Base-by-base conservation (phyloP, 1,140 invertebrate species). In the Drosophila sulfurigaster region DNA sequence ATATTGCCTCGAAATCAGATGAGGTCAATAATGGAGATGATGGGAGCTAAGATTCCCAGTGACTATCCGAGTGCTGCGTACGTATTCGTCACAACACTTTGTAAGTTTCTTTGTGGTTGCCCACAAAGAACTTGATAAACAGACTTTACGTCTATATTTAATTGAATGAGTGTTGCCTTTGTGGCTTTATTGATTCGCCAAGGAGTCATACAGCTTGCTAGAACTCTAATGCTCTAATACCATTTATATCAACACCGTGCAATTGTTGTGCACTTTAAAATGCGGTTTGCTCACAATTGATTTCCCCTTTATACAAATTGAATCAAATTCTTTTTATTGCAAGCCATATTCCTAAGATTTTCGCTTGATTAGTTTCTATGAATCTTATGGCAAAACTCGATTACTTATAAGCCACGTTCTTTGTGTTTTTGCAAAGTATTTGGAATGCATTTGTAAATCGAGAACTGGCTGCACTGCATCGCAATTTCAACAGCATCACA, bases 381-480 rank as follows among this genome's bases (percentile, higher is more conserved):
- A 3, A 13, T 43, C 13, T 13, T 5, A 13, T 13, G 5, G 38
- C 3, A n/a, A 43, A 43, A 13, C 41, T 5, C n/a, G n/a, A 38
- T 35, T 35, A 35, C 7, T 35, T 35, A 35, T 38, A 38, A 38
- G 35, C 35, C 35, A 38, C 1, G 6, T 7, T 38, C 28, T 59
- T 25, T 25, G 3, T 25, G 20, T 25, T 25, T 25, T 25, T 25
- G 20, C 20, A 25, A 25, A 25, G 20, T 25, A 25, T 16, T 16
- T 51, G n/a, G 30, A 15, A 49, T 67, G n/a, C 7, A 38, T 72
- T 15, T 56, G 20, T 45, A 45, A 41, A 56, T 41, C 43, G 15
- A 49, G 62, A 35, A 49, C 32, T 58, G 59, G 62, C 81, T 70
- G 81, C 79, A 78, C 48, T 77, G 67, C 69, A 75, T 81, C 66